These are phyloP conservation scores for Philopotamus ludificatus DNA, from an alignment of 1,140 invertebrate species.

Conservation along the genomic window DNA sequence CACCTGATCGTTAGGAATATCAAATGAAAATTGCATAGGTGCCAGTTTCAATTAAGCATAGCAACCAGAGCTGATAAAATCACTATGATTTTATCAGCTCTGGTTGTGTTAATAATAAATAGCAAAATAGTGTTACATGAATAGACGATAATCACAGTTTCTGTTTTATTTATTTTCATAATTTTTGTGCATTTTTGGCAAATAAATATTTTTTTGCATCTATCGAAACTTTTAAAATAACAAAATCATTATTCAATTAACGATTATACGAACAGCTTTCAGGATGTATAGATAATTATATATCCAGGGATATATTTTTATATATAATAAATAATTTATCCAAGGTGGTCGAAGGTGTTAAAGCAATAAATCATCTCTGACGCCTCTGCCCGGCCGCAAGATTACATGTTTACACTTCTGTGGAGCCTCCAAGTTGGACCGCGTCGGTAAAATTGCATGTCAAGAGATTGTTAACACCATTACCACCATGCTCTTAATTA, in stretches of 20 bases:
- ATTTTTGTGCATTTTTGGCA: too few species aligned
- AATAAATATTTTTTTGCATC: too few species aligned
- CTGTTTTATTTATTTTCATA: too few species aligned
- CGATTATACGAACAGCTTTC: too few species aligned
- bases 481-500: background rate
- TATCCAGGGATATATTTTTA: too few species aligned
- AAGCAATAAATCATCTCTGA: conserved; percentile 19
- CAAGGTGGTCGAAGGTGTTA: too few species aligned
- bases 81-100: background rate
- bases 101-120: background rate
- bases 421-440: background rate
- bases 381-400: conserved; percentile 7
- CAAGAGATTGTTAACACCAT: conserved; percentile 7
- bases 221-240: too few species aligned
- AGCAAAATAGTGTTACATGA: too few species aligned
- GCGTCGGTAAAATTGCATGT: conserved; percentile 15
- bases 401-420: conserved; percentile 27
- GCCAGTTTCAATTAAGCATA: background rate
- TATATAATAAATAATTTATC: too few species aligned
- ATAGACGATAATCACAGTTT: background rate
- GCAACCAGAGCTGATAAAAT: background rate
- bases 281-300: too few species aligned
- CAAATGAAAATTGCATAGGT: background rate
- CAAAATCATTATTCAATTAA: too few species aligned
- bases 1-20: too few species aligned